Evolutionary conservation across 2,113 vertebrate species (phyloP), one percentile per base, ranked within the genome.

Genomic region (Bos taurus): DNA sequence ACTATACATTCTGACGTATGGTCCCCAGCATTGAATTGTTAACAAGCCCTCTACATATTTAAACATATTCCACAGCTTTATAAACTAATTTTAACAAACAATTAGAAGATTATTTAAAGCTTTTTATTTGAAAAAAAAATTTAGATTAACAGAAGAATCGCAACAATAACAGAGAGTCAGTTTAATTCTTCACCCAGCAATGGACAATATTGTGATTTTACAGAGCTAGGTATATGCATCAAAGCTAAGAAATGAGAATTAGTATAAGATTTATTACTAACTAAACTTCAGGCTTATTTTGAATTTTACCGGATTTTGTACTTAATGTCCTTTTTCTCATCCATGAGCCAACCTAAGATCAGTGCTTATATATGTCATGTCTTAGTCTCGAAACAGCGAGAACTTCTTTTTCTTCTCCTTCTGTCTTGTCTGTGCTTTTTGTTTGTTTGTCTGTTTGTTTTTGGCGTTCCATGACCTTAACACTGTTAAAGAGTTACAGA

Each of bases 61-160:
- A 96, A 84, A 86, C 16, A 95, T 4, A 74, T 23, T 57, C 90
- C 87, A 90, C 33, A 95, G 56, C 16, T 60, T 78, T 82, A 60
- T 25, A 28, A 95, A 43, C 12, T 19, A 21, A 33, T 92, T 95
- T 85, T 59, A 95, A 85, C 46, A 54, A 94, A 87, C 17, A 95
- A 64, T 74, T n/a, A 91, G 21, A 59, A 80, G 64, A 40, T 25
- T 81, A 30, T 74, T 88, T 87, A 52, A 95, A 57, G 54, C 4
- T 46, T 67, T 92, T 46, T 62, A 84, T 97, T 94, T 95, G n/a
- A 88, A 93, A 71, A 36, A 36, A 74, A 85, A n/a, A 77, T 97
- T 81, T 62, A 87, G 30, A 54, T 57, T 94, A 84, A 43, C 36
- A 85, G 28, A 89, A 64, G 7, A 90, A 87, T 85, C 78, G 0